Evolutionary conservation across 2,113 vertebrate species (phyloP).

Genomic region (Clarias macrocephalus): DNA sequence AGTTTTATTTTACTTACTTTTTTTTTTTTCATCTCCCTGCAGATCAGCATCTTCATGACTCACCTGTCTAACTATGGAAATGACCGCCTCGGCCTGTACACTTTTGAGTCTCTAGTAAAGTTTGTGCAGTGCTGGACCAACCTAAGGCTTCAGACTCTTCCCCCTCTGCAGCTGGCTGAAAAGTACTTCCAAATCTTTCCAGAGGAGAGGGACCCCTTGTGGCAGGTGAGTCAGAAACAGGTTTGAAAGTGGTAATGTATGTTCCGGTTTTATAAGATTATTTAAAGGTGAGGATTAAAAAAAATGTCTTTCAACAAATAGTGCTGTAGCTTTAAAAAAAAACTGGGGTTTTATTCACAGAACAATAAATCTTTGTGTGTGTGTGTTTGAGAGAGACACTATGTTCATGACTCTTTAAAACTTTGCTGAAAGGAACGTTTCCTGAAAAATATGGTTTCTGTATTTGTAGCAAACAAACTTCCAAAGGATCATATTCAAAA

Average conservation of each 20-base stretch:
- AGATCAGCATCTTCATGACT: conserved; percentile 99
- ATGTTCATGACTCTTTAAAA: background rate
- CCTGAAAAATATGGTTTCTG: background rate
- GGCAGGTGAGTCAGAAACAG: conserved; percentile 81
- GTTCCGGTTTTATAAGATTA: background rate
- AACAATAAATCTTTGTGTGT: too few species aligned
- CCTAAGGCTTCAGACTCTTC: conserved; percentile 87
- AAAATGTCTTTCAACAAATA: too few species aligned
- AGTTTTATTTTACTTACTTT: background rate
- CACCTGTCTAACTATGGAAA: conserved; percentile 98
- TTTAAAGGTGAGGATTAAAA: too few species aligned
- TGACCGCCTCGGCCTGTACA: conserved; percentile 93
- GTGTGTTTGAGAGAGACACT: too few species aligned
- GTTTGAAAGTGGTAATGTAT: background rate
- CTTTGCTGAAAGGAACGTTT: background rate
- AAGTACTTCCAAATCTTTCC: conserved; percentile 98
- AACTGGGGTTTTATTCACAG: background rate
- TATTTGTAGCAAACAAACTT: background rate
- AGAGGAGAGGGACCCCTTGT: conserved; percentile 90
- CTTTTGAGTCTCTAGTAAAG: conserved; percentile 95
- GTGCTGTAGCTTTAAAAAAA: background rate
- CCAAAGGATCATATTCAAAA: background rate
- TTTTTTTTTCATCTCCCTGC: conserved; percentile 26
- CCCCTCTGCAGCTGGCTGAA: conserved; percentile 84
- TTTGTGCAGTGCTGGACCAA: conserved; percentile 98